Evolutionary conservation across 2,888 invertebrate genomes (phyloP).

Genomic region (Drosophila emarginata): DNA sequence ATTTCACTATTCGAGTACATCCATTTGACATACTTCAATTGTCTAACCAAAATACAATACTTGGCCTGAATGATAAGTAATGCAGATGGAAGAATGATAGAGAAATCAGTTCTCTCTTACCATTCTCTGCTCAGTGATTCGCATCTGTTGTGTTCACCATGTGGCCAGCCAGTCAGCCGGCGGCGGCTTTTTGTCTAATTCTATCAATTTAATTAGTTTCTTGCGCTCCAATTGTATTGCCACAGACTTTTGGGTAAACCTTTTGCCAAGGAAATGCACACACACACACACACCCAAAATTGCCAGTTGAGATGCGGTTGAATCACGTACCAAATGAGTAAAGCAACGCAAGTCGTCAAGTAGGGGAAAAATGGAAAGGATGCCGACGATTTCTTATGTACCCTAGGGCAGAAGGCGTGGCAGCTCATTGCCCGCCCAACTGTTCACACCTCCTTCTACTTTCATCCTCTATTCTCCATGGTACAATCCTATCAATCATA

Average conservation of each 20-base stretch:
- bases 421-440: conserved; percentile 48
- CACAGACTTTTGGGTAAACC: conserved; percentile 14
- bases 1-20: conserved; percentile 5
- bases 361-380: conserved; percentile 22
- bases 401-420: conserved; percentile 49
- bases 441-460: conserved; percentile 62
- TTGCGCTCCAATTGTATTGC: conserved; percentile 62
- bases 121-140: conserved; percentile 12
- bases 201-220: conserved; percentile 73
- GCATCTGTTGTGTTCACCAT: conserved; percentile 15
- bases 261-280: conserved; percentile 45
- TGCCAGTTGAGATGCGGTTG: conserved; percentile 39
- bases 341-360: neutral
- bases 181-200: conserved; percentile 68
- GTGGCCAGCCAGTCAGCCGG: conserved; percentile 30
- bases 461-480: neutral
- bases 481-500: conserved; percentile 63
- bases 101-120: conserved; percentile 11
- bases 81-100: neutral
- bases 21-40: conserved; percentile 6
- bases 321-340: conserved; percentile 67
- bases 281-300: conserved; percentile 17
- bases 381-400: conserved; percentile 1
- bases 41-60: conserved; percentile 21
- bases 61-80: conserved; percentile 54